Conservation (phyloP, 2,797 vertebrate genomes). For the Sphenodon punctatus region DNA sequence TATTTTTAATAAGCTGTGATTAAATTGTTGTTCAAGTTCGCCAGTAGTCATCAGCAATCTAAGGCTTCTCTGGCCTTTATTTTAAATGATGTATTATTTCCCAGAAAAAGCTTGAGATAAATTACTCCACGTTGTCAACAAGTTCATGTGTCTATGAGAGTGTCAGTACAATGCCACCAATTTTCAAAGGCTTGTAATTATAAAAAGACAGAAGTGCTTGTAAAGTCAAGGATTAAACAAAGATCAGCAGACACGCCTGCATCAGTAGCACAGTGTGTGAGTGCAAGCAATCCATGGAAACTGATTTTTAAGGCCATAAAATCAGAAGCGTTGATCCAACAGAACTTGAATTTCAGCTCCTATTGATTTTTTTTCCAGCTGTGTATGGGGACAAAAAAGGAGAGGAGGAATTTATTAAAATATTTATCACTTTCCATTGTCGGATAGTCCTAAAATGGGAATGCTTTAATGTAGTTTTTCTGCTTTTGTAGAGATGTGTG, state of each 20-base stretch:
- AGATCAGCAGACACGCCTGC: background rate
- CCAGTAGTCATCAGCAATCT: slow-evolving; percentile 14
- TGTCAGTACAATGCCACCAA: background rate
- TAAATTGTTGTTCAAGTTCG: background rate
- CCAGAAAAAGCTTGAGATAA: slow-evolving; percentile 34
- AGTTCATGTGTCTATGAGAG: background rate
- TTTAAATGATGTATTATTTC: background rate
- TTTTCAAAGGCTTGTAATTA: slow-evolving; percentile 23
- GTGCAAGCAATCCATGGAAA: background rate
- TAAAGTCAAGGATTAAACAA: slow-evolving; percentile 8
- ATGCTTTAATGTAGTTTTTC: background rate
- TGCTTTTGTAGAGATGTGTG: background rate
- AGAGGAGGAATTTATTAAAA: background rate
- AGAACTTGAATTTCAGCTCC: background rate
- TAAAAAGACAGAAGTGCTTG: slow-evolving; percentile 25
- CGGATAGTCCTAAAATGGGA: background rate
- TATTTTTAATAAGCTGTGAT: background rate
- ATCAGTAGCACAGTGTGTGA: background rate
- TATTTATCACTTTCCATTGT: background rate
- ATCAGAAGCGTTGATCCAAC: background rate
- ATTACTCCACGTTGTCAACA: slow-evolving; percentile 21
- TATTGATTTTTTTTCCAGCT: background rate
- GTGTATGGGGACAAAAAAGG: background rate
- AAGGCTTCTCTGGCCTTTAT: background rate
- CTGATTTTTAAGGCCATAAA: background rate